A percentile compares a stretch with the other conserved stretches of the same genome.
Evolutionary conservation across 2,888 invertebrate species (phyloP).

Genomic region (Drosophila picticornis): DNA sequence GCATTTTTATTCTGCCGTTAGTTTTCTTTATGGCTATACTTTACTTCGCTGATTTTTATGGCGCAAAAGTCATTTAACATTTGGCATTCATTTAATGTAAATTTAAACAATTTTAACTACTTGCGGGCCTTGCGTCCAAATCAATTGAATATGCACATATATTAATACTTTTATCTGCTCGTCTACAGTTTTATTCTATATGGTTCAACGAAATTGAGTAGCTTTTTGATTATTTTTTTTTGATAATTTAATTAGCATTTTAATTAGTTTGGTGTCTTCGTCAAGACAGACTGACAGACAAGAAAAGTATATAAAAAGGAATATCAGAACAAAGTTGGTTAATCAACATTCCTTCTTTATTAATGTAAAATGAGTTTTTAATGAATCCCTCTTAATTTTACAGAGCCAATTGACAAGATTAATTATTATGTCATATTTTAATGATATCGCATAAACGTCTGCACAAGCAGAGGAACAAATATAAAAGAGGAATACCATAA

Average conservation of each 20-base stretch:
- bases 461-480: neutral
- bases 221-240: neutral
- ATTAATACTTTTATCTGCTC: neutral
- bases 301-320: too few species aligned
- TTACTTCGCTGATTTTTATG: slow-evolving; percentile 44
- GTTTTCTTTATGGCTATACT: slow-evolving; percentile 19
- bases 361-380: neutral
- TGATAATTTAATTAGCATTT: neutral
- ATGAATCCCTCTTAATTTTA: neutral
- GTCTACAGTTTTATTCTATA: neutral
- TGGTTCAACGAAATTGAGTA: neutral
- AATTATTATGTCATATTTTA: neutral
- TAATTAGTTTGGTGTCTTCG: neutral
- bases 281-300: neutral
- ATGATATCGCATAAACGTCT: neutral
- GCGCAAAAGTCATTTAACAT: slow-evolving; percentile 66
- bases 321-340: neutral
- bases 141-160: slow-evolving; percentile 28
- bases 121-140: slow-evolving; percentile 23
- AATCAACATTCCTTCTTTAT: neutral
- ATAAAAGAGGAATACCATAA: neutral
- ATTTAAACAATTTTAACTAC: slow-evolving; percentile 30
- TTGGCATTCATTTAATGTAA: slow-evolving; percentile 49
- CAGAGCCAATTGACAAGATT: neutral
- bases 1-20: slow-evolving; percentile 20